Percentiles rank a stretch among this genome's conserved stretches.
Conservation (phyloP, 2,888 invertebrate species). For the Aleiodes alternator region DNA sequence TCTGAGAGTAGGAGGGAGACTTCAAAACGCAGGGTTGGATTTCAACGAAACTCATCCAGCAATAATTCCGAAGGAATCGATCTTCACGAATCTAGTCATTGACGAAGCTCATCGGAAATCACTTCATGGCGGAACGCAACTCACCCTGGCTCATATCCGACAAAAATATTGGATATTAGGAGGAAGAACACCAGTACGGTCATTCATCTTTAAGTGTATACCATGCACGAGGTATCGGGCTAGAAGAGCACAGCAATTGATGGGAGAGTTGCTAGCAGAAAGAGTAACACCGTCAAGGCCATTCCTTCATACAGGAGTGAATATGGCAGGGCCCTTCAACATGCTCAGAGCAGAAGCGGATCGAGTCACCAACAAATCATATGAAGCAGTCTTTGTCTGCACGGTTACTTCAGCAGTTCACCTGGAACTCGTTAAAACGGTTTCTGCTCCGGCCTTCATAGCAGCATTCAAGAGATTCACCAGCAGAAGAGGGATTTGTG, state of each 20-base stretch:
- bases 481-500: slow-evolving; percentile 50
- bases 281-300: slow-evolving; percentile 36
- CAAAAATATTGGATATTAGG: slow-evolving; percentile 35
- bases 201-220: slow-evolving; percentile 24
- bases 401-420: slow-evolving; percentile 53
- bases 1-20: too few relatives aligned
- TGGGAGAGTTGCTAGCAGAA: slow-evolving; percentile 40
- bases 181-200: slow-evolving; percentile 33
- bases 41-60: too few relatives aligned
- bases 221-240: slow-evolving; percentile 37
- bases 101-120: too few relatives aligned
- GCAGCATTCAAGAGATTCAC: slow-evolving; percentile 54
- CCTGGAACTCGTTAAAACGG: slow-evolving; percentile 53
- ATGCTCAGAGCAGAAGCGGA: slow-evolving; percentile 10
- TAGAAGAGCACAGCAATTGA: slow-evolving; percentile 42
- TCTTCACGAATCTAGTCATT: too few relatives aligned
- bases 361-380: slow-evolving; percentile 48
- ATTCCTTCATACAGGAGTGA: neutral
- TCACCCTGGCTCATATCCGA: slow-evolving; percentile 32
- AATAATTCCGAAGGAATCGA: too few relatives aligned
- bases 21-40: too few relatives aligned
- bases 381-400: slow-evolving; percentile 56
- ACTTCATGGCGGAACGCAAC: slow-evolving; percentile 43
- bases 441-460: slow-evolving; percentile 52
- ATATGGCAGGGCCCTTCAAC: slow-evolving; percentile 41